Evolutionary conservation across 1,140 invertebrate species (phyloP).

Genomic region (Atta cephalotes): DNA sequence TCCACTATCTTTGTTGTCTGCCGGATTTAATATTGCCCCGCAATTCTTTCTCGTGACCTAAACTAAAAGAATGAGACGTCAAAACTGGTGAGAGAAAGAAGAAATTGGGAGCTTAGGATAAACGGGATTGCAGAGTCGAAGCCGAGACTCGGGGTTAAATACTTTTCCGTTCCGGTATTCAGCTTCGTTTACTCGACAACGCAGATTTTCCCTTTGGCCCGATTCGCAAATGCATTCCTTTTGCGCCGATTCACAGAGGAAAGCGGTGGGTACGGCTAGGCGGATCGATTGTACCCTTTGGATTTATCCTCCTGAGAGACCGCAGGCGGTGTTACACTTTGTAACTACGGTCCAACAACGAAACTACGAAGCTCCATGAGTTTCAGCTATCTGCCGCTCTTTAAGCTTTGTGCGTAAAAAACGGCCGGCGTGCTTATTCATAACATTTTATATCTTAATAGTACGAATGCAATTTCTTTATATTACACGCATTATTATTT

Average conservation of each 20-base stretch:
- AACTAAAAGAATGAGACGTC: background rate
- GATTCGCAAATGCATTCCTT: slow-evolving; percentile 72
- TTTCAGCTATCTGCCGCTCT: slow-evolving; percentile 40
- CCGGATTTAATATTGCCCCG: background rate
- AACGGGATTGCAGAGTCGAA: slow-evolving; percentile 46
- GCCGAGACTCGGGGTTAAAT: slow-evolving; percentile 70
- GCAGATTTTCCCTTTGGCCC: slow-evolving; percentile 71
- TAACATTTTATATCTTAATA: slow-evolving; percentile 4
- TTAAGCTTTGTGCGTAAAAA: slow-evolving; percentile 36
- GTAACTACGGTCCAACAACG: slow-evolving; percentile 60
- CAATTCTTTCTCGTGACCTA: background rate
- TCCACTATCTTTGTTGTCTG: background rate
- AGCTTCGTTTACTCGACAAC: slow-evolving; percentile 72
- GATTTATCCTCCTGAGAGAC: slow-evolving; percentile 63
- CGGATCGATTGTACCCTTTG: slow-evolving; percentile 63
- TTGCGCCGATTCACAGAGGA: slow-evolving; percentile 57
- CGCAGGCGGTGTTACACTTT: slow-evolving; percentile 58
- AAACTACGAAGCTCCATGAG: slow-evolving; percentile 50
- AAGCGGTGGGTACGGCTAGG: background rate
- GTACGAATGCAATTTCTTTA: background rate
- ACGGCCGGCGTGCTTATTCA: background rate
- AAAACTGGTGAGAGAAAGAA: slow-evolving; percentile 23
- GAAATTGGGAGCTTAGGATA: slow-evolving; percentile 37
- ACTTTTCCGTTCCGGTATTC: slow-evolving; percentile 72
- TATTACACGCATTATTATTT: background rate